Conservation (phyloP, 2,113 vertebrate genomes). For the Pelusios castaneus region DNA sequence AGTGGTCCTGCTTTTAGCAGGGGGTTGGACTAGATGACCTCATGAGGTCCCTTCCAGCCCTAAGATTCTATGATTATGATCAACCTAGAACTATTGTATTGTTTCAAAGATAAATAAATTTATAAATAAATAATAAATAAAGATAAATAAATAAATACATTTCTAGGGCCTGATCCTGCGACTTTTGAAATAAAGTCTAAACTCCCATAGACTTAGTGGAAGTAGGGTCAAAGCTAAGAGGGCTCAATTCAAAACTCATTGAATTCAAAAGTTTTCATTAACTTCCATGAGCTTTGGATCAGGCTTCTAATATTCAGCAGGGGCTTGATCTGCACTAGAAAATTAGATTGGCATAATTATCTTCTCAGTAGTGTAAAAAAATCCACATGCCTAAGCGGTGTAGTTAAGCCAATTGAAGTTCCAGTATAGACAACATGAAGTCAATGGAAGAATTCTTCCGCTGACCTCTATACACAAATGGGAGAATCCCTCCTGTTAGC, state of each 20-base stretch:
- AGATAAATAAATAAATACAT: slow-evolving; percentile 34
- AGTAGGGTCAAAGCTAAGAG: slow-evolving; percentile 12
- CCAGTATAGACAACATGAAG: not conserved
- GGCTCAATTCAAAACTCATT: not conserved
- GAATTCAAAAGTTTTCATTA: not conserved
- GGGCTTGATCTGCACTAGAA: not conserved
- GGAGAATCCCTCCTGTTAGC: not conserved
- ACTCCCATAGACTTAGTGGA: slow-evolving; percentile 14
- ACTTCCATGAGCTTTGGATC: not conserved
- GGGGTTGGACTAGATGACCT: too few species aligned
- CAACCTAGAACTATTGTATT: slow-evolving; percentile 23
- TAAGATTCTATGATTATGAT: too few species aligned
- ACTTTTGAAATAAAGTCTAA: not conserved
- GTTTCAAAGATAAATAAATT: slow-evolving; percentile 28
- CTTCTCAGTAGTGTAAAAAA: not conserved
- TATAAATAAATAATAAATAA: too few species aligned
- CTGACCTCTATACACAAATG: not conserved
- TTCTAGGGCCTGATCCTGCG: slow-evolving; percentile 14
- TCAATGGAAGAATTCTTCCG: not conserved
- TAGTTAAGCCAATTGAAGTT: not conserved
- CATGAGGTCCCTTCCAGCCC: too few species aligned
- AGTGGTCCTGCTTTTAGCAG: too few species aligned
- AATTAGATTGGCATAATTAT: not conserved
- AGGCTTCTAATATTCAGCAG: not conserved
- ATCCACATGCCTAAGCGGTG: not conserved